Conservation (phyloP, 92 coral and sea anemone genomes). For the Meandrina meandrites region DNA sequence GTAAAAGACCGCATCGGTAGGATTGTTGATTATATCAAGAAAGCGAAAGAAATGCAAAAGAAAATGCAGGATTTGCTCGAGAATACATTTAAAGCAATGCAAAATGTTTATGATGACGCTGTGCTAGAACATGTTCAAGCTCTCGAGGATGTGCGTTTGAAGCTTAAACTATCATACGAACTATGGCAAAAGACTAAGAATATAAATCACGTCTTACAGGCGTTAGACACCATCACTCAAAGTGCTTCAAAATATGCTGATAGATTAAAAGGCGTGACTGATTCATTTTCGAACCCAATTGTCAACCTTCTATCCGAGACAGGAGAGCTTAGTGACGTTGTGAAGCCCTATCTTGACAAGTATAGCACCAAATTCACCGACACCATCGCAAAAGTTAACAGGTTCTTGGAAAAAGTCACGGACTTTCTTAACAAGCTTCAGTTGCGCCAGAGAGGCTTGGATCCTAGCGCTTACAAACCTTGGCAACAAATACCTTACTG, state of each 20-base stretch:
- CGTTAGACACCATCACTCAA: constrained; percentile 65
- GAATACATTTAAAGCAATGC: constrained; percentile 77
- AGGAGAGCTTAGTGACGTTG: constrained; percentile 74
- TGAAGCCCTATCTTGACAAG: constrained; percentile 74
- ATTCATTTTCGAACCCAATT: constrained; percentile 76
- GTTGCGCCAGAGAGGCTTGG: constrained; percentile 89
- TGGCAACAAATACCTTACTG: constrained; percentile 85
- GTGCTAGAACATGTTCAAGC: constrained; percentile 69
- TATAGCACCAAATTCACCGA: constrained; percentile 64
- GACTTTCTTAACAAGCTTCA: constrained; percentile 81
- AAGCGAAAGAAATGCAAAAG: constrained; percentile 64
- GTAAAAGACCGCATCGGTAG: constrained; percentile 55
- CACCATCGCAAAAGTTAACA: constrained; percentile 64
- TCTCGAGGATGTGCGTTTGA: constrained; percentile 69
- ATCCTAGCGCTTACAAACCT: constrained; percentile 65
- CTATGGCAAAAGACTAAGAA: constrained; percentile 73
- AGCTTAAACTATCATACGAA: constrained; percentile 69
- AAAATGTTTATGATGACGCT: constrained; percentile 74
- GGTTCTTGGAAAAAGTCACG: constrained; percentile 74
- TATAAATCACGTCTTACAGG: constrained; percentile 78
- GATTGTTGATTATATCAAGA: constrained; percentile 66
- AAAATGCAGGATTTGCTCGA: constrained; percentile 71
- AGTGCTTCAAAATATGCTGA: constrained; percentile 79
- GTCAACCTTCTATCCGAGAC: constrained; percentile 78
- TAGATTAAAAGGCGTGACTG: constrained; percentile 61